Evolutionary conservation across 2,888 invertebrate genomes (phyloP), one percentile per base, ranked within the genome.

Genomic region (Ethmia dodecea): DNA sequence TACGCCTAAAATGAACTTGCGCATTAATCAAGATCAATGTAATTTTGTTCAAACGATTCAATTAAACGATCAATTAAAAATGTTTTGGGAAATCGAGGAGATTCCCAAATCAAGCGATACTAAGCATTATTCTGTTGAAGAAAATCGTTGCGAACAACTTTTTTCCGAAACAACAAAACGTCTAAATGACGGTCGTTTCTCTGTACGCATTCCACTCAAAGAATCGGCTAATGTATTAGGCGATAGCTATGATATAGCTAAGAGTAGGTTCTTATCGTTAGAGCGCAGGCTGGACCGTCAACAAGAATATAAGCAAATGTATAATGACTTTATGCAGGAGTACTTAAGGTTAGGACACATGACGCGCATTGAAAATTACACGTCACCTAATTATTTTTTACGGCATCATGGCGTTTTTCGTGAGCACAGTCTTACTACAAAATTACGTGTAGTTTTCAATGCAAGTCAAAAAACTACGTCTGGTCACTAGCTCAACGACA

Each of bases 401-500:
- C 47, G 43, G 3, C 45, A 45, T 29, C 47, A 47, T 15, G 44
- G 43, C 4, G 42, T 44, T 3, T 38, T 38, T 11, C 27, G 40
- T n/a, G 38, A 34, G 3, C 12, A 33, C 9, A 37, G 37, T n/a
- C 24, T 37, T 5, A 49, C 37, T 2, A 42, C 49, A 5, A 45
- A 47, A 31, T 22, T 45, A 9, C 25, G 49, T 1, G 44, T 43
- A 1, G 49, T 49, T 2, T 49, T 43, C 22, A 35, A 46, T 31
- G 45, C 40, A 0, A 43, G 47, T 26, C 40, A 43, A 0, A 28
- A 20, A 5, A 33, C 47, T 1, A 33, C 37, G 6, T 34, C 45
- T 2, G 43, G 42, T 5, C 35, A 38, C 10, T 47, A 45, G 8
- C 20, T 55, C 8, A 55, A 56, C 35, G 46, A 59, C 5, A 38